These are phyloP conservation scores for Pyrrhia umbra DNA, from an alignment of 2,888 invertebrate genomes.

Conservation along the genomic window DNA sequence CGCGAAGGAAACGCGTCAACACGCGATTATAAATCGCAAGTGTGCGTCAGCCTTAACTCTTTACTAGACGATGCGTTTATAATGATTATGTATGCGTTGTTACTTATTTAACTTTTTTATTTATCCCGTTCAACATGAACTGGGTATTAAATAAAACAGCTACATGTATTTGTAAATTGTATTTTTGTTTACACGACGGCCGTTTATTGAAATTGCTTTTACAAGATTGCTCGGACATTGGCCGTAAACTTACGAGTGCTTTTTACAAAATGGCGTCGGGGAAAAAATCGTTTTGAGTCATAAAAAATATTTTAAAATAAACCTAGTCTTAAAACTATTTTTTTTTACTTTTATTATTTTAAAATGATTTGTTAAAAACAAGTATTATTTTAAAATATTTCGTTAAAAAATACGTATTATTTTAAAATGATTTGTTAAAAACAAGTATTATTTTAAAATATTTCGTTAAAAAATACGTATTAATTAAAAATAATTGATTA, in stretches of 20 bases:
- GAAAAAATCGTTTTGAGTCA: too few relatives aligned
- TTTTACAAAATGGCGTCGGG: neutral
- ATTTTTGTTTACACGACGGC: constrained; percentile 19
- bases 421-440: too few relatives aligned
- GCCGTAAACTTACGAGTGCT: neutral
- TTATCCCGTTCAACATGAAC: constrained; percentile 43
- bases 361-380: too few relatives aligned
- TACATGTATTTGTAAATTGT: constrained; percentile 30
- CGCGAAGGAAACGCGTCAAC: constrained; percentile 47
- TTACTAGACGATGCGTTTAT: constrained; percentile 45
- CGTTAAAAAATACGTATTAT: too few relatives aligned
- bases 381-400: too few relatives aligned
- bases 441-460: too few relatives aligned
- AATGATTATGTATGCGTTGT: constrained; percentile 38
- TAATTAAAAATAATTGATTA: too few relatives aligned
- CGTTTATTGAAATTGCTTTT: constrained; percentile 20
- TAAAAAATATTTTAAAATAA: too few relatives aligned
- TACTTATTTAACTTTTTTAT: constrained; percentile 42
- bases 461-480: too few relatives aligned
- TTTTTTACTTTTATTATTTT: too few relatives aligned
- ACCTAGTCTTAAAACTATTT: too few relatives aligned
- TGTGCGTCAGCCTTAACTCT: constrained; percentile 45
- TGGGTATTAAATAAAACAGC: constrained; percentile 39
- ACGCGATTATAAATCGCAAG: constrained; percentile 51
- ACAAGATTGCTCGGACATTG: constrained; percentile 11